Evolutionary conservation across 2,113 vertebrate genomes (phyloP).

Genomic region (Carassius auratus): DNA sequence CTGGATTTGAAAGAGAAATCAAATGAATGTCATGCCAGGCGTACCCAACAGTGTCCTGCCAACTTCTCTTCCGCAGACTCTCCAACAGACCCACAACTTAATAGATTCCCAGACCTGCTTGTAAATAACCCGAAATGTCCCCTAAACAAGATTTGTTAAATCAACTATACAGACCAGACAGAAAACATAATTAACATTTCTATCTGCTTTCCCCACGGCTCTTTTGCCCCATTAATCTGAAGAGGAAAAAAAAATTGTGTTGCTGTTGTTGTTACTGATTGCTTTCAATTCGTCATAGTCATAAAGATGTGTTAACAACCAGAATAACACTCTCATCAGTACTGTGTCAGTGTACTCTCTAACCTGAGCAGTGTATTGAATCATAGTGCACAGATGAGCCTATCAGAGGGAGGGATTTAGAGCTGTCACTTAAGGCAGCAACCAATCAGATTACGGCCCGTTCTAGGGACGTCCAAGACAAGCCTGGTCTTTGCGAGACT

Average conservation of each 20-base stretch:
- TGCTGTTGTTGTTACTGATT: constrained; percentile 28
- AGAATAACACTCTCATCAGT: constrained; percentile 24
- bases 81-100: not conserved
- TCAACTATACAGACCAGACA: constrained; percentile 18
- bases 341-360: not conserved
- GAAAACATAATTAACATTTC: constrained; percentile 28
- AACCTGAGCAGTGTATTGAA: not conserved
- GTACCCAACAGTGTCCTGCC: not conserved
- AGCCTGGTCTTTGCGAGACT: not conserved
- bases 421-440: not conserved
- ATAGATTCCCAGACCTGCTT: constrained; percentile 20
- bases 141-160: constrained; percentile 26
- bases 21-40: not conserved
- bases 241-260: not conserved
- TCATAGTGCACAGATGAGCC: not conserved
- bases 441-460: not conserved
- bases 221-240: constrained; percentile 41
- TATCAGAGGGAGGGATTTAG: constrained; percentile 13
- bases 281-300: constrained; percentile 32
- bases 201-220: not conserved
- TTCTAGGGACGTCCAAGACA: not conserved
- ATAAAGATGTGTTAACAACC: constrained; percentile 36
- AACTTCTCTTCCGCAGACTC: not conserved
- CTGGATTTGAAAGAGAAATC: constrained; percentile 7
- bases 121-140: not conserved